These are phyloP conservation scores for Bombus superbus DNA, from an alignment of 1,140 invertebrate genomes.

Conservation along the genomic window DNA sequence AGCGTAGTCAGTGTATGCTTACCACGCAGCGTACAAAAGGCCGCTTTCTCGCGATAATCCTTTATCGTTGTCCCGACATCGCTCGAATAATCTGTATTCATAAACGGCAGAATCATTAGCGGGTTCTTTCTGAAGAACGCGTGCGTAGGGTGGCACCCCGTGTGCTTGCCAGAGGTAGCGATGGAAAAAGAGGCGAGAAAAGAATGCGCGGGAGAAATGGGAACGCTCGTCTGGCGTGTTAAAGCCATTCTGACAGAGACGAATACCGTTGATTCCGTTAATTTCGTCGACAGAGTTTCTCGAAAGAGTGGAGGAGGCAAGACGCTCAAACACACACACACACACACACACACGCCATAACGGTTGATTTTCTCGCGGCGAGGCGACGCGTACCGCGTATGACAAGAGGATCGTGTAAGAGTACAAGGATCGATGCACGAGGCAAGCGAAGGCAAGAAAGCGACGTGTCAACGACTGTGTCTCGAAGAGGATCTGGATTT, in stretches of 20 bases:
- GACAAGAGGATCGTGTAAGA: background rate
- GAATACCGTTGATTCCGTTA: constrained; percentile 9
- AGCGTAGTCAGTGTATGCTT: constrained; percentile 7
- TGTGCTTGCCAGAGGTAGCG: constrained; percentile 47
- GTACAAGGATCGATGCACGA: background rate
- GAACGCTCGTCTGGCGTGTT: constrained; percentile 1
- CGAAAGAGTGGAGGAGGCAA: background rate
- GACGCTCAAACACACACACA: too few relatives aligned
- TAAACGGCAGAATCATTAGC: constrained; percentile 70
- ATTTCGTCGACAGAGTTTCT: constrained; percentile 6
- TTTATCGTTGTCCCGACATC: constrained; percentile 64
- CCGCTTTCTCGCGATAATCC: constrained; percentile 65
- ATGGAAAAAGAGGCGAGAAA: constrained; percentile 12
- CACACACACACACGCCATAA: too few relatives aligned
- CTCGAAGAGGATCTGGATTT: constrained; percentile 62
- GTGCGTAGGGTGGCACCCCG: constrained; percentile 51
- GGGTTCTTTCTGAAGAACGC: constrained; percentile 40
- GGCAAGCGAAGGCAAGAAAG: background rate
- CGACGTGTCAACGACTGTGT: constrained; percentile 25
- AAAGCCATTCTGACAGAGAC: constrained; percentile 7
- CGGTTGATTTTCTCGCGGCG: too few relatives aligned
- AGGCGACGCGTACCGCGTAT: too few relatives aligned
- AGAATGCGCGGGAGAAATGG: constrained; percentile 10
- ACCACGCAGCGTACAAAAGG: constrained; percentile 41
- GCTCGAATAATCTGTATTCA: constrained; percentile 72